Evolutionary conservation across 2,888 invertebrate species (phyloP).

Genomic region (Chrysodeixis includens): DNA sequence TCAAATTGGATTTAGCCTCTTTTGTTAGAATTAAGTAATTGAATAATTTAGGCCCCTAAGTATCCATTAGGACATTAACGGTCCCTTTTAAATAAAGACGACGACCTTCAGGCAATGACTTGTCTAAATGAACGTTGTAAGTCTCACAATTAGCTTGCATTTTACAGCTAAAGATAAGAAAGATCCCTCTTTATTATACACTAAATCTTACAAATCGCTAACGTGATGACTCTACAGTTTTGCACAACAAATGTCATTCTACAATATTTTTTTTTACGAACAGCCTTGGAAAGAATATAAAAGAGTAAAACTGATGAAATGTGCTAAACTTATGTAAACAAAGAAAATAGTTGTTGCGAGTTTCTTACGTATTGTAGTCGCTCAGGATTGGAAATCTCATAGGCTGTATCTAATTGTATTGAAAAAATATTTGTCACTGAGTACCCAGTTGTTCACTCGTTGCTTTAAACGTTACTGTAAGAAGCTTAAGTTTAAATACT

Average conservation of each 20-base stretch:
- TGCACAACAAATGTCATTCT: background rate
- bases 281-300: background rate
- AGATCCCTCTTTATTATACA: background rate
- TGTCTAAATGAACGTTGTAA: constrained; percentile 18
- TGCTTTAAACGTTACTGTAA: no score
- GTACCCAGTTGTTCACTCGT: no score
- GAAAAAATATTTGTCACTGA: no score
- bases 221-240: background rate
- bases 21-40: constrained; percentile 41
- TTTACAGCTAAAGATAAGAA: background rate
- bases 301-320: background rate
- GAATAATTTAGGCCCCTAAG: constrained; percentile 35
- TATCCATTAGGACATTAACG: constrained; percentile 22
- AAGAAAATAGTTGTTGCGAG: background rate
- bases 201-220: background rate
- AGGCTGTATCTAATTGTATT: background rate
- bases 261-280: constrained; percentile 1
- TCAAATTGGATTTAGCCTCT: constrained; percentile 31
- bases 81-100: constrained; percentile 24
- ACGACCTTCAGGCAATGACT: constrained; percentile 15
- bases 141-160: constrained; percentile 17
- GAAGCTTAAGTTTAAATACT: no score
- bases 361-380: background rate
- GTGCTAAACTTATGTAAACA: background rate
- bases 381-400: no score